Evolutionary conservation across 53 echinoderm and acorn worm genomes (phyloP).

Genomic region (Luidia sarsii): DNA sequence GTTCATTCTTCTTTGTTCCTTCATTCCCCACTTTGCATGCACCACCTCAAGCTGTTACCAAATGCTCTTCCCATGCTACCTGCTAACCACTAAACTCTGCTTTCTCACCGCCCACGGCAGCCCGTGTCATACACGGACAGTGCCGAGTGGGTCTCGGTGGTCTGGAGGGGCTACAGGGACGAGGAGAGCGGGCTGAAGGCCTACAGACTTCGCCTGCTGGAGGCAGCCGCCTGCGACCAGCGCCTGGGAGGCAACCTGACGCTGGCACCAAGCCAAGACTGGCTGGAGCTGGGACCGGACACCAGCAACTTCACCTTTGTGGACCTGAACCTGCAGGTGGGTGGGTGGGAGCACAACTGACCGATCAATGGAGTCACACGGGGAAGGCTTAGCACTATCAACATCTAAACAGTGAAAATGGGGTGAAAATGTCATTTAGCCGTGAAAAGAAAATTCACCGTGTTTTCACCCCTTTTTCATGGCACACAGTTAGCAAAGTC

Average conservation of each 20-base stretch:
- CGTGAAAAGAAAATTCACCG: too few relatives aligned
- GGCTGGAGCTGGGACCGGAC: slow-evolving; percentile 31
- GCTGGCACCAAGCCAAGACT: slow-evolving; percentile 23
- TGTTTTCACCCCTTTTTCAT: too few relatives aligned
- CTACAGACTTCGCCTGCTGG: slow-evolving; percentile 35
- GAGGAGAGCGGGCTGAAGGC: slow-evolving; percentile 46
- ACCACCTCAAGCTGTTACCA: too few relatives aligned
- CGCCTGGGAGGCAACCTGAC: slow-evolving; percentile 10
- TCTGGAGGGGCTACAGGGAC: slow-evolving; percentile 50
- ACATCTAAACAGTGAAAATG: too few relatives aligned
- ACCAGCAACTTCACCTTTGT: slow-evolving; percentile 13
- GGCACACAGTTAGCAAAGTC: too few relatives aligned
- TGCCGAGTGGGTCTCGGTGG: slow-evolving; percentile 18
- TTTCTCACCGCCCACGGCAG: too few relatives aligned
- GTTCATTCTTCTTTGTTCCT: too few relatives aligned
- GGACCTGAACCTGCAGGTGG: slow-evolving; percentile 28
- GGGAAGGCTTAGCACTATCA: too few relatives aligned
- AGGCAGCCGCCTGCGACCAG: slow-evolving; percentile 31
- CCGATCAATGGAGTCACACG: not conserved
- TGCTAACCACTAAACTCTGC: too few relatives aligned
- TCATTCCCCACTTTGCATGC: too few relatives aligned
- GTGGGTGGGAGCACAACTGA: not conserved
- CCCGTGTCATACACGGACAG: slow-evolving; percentile 40
- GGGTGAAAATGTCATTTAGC: too few relatives aligned
- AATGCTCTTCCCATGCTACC: too few relatives aligned